Conservation (phyloP, 2,113 vertebrate species). For the Corythornis cristatus region DNA sequence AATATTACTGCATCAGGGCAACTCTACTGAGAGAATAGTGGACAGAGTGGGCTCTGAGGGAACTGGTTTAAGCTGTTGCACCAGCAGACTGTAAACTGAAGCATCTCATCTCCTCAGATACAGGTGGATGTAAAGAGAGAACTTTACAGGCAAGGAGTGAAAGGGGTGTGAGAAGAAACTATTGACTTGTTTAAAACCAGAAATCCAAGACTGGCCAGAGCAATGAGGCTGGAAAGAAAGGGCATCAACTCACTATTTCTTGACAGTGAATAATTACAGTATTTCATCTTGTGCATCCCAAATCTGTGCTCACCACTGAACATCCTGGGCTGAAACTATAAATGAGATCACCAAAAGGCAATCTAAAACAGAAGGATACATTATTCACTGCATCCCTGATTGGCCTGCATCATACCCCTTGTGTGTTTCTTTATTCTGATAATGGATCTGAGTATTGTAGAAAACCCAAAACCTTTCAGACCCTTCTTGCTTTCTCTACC, state of each 20-base stretch:
- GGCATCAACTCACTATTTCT: neutral
- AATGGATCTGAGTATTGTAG: neutral
- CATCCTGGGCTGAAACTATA: neutral
- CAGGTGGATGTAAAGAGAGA: neutral
- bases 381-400: neutral
- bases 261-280: neutral
- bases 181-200: neutral
- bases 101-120: neutral
- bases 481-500: neutral
- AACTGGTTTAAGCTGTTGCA: neutral
- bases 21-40: neutral
- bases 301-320: neutral
- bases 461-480: neutral
- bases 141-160: neutral
- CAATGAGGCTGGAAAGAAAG: neutral
- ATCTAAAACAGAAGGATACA: neutral
- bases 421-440: neutral
- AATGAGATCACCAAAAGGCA: neutral
- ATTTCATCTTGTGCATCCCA: neutral
- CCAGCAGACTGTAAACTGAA: neutral
- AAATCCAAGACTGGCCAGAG: neutral
- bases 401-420: neutral
- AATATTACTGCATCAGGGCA: neutral
- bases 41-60: neutral
- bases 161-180: neutral